Conservation (phyloP, 2,888 invertebrate genomes). For the Xylocampa areola region DNA sequence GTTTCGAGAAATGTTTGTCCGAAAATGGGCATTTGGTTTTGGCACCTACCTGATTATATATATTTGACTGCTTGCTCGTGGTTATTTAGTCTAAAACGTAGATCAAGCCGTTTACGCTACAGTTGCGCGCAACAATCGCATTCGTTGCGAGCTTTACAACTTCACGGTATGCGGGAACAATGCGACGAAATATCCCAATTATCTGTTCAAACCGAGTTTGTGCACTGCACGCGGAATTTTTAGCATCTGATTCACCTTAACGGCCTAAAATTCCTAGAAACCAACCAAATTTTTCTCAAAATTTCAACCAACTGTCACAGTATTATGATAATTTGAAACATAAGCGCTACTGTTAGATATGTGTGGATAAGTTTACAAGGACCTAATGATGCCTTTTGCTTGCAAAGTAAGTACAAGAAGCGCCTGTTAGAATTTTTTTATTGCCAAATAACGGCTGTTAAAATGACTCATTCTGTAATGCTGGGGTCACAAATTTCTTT, state of each 20-base stretch:
- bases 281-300: slow-evolving; percentile 28
- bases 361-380: slow-evolving; percentile 36
- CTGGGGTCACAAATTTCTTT: slow-evolving; percentile 80
- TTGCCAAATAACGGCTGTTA: slow-evolving; percentile 79
- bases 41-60: no score
- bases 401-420: slow-evolving; percentile 66
- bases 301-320: slow-evolving; percentile 26
- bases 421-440: slow-evolving; percentile 76
- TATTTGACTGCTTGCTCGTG: no score
- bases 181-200: slow-evolving; percentile 40
- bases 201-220: slow-evolving; percentile 11
- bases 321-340: slow-evolving; percentile 50
- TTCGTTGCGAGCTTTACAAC: slow-evolving; percentile 42
- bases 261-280: slow-evolving; percentile 42
- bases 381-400: slow-evolving; percentile 65
- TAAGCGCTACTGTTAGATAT: slow-evolving; percentile 51
- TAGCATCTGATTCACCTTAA: slow-evolving; percentile 43
- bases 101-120: slow-evolving; percentile 12
- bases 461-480: slow-evolving; percentile 82
- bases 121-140: slow-evolving; percentile 35
- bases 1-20: no score
- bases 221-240: slow-evolving; percentile 34
- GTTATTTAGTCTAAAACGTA: no score
- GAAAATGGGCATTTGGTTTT: no score
- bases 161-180: slow-evolving; percentile 27